Evolutionary conservation across 2,888 invertebrate species (phyloP).

Genomic region (Ischnura elegans): DNA sequence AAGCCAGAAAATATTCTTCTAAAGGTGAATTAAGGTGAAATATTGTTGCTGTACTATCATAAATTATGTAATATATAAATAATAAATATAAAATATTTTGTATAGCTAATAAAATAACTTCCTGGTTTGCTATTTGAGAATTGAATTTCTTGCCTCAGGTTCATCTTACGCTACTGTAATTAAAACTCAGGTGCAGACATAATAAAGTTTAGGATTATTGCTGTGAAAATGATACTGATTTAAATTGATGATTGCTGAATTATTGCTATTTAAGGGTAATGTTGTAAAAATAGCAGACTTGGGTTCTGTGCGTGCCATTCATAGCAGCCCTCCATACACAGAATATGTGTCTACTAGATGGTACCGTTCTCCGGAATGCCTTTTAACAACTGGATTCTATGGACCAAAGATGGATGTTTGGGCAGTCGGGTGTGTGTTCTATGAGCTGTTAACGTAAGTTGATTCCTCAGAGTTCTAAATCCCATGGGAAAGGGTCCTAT

Average conservation of each 20-base stretch:
- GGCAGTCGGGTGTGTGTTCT: slow-evolving; percentile 86
- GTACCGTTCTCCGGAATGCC: slow-evolving; percentile 85
- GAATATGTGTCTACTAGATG: slow-evolving; percentile 86
- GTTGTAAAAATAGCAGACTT: slow-evolving; percentile 83
- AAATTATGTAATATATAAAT: too few species aligned
- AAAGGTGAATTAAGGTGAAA: slow-evolving; percentile 77
- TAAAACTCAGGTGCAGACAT: background rate
- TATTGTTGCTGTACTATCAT: too few species aligned
- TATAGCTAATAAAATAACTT: too few species aligned
- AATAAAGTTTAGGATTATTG: background rate
- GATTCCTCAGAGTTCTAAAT: background rate
- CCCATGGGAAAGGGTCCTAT: too few species aligned
- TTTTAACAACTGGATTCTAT: slow-evolving; percentile 84
- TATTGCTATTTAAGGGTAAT: slow-evolving; percentile 76
- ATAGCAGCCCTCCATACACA: slow-evolving; percentile 83
- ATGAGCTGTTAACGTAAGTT: slow-evolving; percentile 83
- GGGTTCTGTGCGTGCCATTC: slow-evolving; percentile 82
- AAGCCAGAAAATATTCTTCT: slow-evolving; percentile 87
- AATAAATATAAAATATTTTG: too few species aligned
- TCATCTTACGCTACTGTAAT: background rate
- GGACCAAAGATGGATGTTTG: slow-evolving; percentile 87
- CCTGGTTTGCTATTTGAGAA: too few species aligned
- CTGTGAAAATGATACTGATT: background rate
- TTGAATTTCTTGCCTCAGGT: background rate
- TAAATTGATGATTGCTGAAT: background rate